Evolutionary conservation across 2,113 vertebrate genomes (phyloP), one percentile per base, ranked within the genome.

Genomic region (Crotalus tigris): DNA sequence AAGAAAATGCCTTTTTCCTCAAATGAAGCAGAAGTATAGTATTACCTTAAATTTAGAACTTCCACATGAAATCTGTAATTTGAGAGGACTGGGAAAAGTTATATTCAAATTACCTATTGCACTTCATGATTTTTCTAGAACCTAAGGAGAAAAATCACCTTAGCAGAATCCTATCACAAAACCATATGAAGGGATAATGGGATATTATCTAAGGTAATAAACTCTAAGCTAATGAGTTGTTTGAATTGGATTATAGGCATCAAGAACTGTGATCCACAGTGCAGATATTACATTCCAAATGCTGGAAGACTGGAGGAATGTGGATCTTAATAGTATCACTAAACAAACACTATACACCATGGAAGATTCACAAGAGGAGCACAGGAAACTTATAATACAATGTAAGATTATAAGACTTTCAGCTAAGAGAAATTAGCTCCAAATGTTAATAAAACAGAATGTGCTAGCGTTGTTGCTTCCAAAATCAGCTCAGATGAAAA

Each of bases 231-330:
- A 95, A 98, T 91, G 91, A 92, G 92, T 90, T 92, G 91, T 91
- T 93, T 96, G 96, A 89, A 94, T 96, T 97, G 97, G 92, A 95
- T 98, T 97, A 69, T 85, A 99, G 99, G 99, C 99, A 1, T 99
- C 99, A 29, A 98, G 99, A 95, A 99, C 99, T 0, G 99, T 99
- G 96, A 99, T 99, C 98, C 99, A 99, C 98, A 99, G 99, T n/a
- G 98, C 99, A 46, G 99, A 99, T 98, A 99, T 99, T 98, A 99
- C 99, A 1, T 99, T 99, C 97, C 99, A 99, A 97, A 99, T 99
- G 99, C 98, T 99, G 97, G 99, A 99, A 96, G 99, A 99, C 98
- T 99, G 99, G 99, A 98, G 99, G 96, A 99, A 99, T 39, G 99
- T 99, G 97, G 99, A 99, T 97, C 97, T 99, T 96, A 99, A 98